A percentile compares a stretch with the other conserved stretches of the same genome.
Evolutionary conservation across 2,888 invertebrate genomes (phyloP).

Genomic region (Drosophila nr. fundita): DNA sequence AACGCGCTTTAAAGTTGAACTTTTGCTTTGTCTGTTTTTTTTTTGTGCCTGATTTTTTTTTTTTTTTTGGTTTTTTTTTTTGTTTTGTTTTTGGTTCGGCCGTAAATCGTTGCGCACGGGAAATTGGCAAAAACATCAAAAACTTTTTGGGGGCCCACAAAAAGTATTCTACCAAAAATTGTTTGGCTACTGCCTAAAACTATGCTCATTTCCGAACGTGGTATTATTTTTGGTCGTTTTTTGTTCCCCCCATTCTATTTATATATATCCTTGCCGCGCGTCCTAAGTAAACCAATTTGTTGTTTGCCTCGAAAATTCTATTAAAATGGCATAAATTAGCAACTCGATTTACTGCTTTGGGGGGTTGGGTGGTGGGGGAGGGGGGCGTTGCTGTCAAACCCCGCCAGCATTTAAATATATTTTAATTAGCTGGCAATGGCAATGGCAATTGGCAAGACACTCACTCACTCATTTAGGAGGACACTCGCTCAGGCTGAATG

Average conservation of each 20-base stretch:
- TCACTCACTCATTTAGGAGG: neutral
- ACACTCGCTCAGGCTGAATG: constrained; percentile 19
- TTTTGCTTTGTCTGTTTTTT: constrained; percentile 21
- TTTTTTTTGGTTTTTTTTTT: constrained; percentile 17
- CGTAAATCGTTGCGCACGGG: constrained; percentile 56
- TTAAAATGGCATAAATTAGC: constrained; percentile 66
- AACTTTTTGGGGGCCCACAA: constrained; percentile 52
- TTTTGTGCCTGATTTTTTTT: constrained; percentile 14
- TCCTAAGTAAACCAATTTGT: constrained; percentile 50
- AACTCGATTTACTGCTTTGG: constrained; percentile 44
- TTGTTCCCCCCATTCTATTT: neutral
- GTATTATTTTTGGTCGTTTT: constrained; percentile 6
- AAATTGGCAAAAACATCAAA: constrained; percentile 76
- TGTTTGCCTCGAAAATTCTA: constrained; percentile 54
- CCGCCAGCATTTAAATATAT: constrained; percentile 65
- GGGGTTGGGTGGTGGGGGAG: neutral
- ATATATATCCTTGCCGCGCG: constrained; percentile 24
- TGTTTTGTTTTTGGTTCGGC: constrained; percentile 1
- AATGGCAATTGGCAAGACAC: constrained; percentile 39
- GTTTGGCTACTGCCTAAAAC: constrained; percentile 51
- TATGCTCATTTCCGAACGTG: constrained; percentile 74
- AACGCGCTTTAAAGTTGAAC: constrained; percentile 49
- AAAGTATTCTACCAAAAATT: constrained; percentile 40
- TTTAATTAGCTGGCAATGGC: constrained; percentile 75
- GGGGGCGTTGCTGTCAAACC: constrained; percentile 19